phyloP scores from a whole-genome alignment of 2,888 invertebrate genomes.

The Atrina japonica region DNA sequence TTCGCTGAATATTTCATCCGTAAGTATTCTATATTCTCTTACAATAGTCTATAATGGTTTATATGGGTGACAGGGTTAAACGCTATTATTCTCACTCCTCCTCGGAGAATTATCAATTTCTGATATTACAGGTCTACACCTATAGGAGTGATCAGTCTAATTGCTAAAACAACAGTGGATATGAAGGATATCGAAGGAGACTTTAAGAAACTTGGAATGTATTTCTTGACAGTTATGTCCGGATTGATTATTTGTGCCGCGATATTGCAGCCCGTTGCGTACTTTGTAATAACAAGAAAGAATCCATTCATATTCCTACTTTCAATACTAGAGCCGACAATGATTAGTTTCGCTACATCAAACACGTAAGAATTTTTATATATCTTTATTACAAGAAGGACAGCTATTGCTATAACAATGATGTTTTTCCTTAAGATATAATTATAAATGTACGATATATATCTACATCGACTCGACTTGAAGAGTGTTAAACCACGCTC shows the following conservation, averaged over 20 bases:
- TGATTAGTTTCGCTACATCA: constrained; percentile 66
- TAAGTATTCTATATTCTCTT: too few relatives aligned
- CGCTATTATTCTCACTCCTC: too few relatives aligned
- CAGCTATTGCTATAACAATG: too few relatives aligned
- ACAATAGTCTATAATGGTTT: too few relatives aligned
- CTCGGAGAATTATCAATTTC: too few relatives aligned
- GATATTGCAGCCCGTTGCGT: constrained; percentile 45
- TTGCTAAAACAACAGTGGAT: constrained; percentile 58
- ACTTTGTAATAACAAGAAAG: constrained; percentile 42
- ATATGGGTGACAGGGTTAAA: too few relatives aligned
- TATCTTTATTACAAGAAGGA: too few relatives aligned
- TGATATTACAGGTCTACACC: constrained; percentile 56
- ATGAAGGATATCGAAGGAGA: constrained; percentile 53
- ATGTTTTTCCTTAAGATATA: not conserved
- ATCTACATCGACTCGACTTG: too few relatives aligned
- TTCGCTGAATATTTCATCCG: too few relatives aligned
- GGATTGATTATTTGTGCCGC: constrained; percentile 43
- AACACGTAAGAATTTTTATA: constrained; percentile 69
- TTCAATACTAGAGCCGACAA: constrained; percentile 59
- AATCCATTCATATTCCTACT: constrained; percentile 57
- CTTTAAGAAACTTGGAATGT: constrained; percentile 60
- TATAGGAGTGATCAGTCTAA: constrained; percentile 65
- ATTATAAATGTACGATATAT: too few relatives aligned
- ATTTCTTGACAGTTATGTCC: constrained; percentile 53
- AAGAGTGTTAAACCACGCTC: too few relatives aligned